A percentile compares a stretch with the other conserved stretches of the same genome.
Evolutionary conservation across 1,140 invertebrate genomes (phyloP).

Genomic region (Platorchestia sp.): DNA sequence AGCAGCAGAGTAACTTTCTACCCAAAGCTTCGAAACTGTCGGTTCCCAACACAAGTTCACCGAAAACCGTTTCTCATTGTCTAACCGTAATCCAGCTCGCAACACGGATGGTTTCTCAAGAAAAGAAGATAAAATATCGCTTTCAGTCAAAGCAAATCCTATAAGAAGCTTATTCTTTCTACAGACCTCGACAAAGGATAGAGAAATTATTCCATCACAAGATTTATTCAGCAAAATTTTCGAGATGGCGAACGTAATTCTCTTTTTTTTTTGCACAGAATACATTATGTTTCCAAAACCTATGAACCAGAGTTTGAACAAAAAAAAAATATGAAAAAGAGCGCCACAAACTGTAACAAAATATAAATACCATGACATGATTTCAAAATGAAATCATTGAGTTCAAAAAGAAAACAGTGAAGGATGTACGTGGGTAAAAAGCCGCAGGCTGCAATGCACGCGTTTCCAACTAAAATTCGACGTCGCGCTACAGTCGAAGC

Average conservation of each 20-base stretch:
- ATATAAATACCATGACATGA: background rate
- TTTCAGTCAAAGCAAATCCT: background rate
- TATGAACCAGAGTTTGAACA: background rate
- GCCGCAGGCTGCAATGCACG: no score
- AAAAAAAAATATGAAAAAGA: background rate
- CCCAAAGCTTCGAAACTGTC: background rate
- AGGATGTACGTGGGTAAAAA: no score
- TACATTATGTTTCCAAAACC: background rate
- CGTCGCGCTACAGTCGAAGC: no score
- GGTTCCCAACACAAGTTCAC: background rate
- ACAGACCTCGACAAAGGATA: background rate
- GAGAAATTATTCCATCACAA: background rate
- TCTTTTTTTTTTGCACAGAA: background rate
- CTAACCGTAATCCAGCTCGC: background rate
- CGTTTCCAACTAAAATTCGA: no score
- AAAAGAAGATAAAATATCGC: background rate
- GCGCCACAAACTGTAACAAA: background rate
- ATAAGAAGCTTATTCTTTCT: background rate
- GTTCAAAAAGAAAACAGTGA: no score
- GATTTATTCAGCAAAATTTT: no score
- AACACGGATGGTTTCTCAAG: background rate
- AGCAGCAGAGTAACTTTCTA: background rate
- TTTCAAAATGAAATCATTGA: no score
- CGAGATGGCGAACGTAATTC: background rate
- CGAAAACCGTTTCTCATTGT: background rate